Base-by-base conservation (phyloP, 2,797 vertebrate species). In the Australoheros facetus region DNA sequence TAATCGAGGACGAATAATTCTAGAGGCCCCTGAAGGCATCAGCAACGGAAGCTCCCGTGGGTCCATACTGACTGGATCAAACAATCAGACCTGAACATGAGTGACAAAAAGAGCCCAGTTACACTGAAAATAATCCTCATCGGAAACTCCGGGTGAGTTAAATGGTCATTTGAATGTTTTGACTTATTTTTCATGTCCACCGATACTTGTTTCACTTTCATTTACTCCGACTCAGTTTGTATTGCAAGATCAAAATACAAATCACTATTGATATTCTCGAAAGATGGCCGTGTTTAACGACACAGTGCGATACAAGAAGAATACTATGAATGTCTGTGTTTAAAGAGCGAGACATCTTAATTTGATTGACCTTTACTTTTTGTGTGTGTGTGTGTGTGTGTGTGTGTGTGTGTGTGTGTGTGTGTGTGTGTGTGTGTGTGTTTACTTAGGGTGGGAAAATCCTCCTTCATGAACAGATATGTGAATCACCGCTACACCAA, bases 381-480 rank as follows among this genome's bases (percentile, higher is more conserved):
- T 88, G 32, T 34, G 32, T 34, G 32, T 34, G 32, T 34, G 32
- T 34, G 32, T 34, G 7, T 34, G 7, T 8, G 54, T 53, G 57
- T 79, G 77, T 88, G 26, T 28, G 51, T 53, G 34, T 10, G 34
- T 10, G 34, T 10, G 34, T 37, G 64, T 79, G 77, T 88, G 32
- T 34, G 32, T 34, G 32, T 34, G 32, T 34, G 32, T 34, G 32
- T 34, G 7, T 34, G 7, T 8, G 54, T 53, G 57, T 79, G 77
- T 88, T 64, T 82, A 23, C 86, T 62, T 78, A 95, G 94, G 77
- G 94, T 94, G 79, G 94, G 95, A 59, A 96, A 95, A 62, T 95
- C 94, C 59, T 93, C 93, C 78, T 85, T 96, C 85, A 93, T 93
- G 92, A 94, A 91, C 88, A 93, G 86, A 37, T 95, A 93, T 57